These are phyloP conservation scores for Cryptus viduatorius DNA, from an alignment of 2,888 invertebrate species.

Conservation along the genomic window DNA sequence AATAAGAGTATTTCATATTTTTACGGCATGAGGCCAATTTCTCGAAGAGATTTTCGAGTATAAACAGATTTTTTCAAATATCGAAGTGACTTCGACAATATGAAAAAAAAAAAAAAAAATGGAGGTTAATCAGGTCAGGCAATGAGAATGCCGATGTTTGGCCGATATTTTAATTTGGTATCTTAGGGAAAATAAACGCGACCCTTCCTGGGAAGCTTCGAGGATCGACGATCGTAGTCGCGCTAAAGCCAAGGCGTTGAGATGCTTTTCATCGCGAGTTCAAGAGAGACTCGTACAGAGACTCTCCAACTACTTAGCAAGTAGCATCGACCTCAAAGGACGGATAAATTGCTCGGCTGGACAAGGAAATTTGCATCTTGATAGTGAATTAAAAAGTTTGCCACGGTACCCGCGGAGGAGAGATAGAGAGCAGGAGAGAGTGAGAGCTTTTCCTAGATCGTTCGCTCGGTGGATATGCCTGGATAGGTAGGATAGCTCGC, in stretches of 20 bases:
- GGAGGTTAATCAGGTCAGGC: background rate
- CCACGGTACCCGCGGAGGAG: slow-evolving; percentile 57
- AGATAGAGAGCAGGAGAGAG: slow-evolving; percentile 22
- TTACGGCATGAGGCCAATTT: background rate
- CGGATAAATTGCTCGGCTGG: slow-evolving; percentile 77
- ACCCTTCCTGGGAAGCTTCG: background rate
- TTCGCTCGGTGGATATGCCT: slow-evolving; percentile 44
- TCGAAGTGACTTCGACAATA: background rate
- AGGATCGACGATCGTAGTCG: slow-evolving; percentile 7
- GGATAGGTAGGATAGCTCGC: slow-evolving; percentile 58
- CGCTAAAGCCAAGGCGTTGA: slow-evolving; percentile 28
- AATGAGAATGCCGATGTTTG: background rate
- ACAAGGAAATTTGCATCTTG: slow-evolving; percentile 81
- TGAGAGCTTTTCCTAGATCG: slow-evolving; percentile 28
- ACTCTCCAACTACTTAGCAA: slow-evolving; percentile 72
- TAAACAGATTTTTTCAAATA: too few species aligned
- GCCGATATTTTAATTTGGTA: background rate
- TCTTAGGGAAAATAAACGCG: slow-evolving; percentile 25
- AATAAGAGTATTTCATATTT: background rate
- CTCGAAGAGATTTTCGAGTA: background rate
- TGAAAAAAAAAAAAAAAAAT: background rate
- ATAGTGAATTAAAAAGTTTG: slow-evolving; percentile 81
- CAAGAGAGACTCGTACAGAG: slow-evolving; percentile 59
- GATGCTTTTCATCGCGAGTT: slow-evolving; percentile 56
- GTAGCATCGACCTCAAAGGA: slow-evolving; percentile 77